A percentile compares a stretch with the other conserved stretches of the same genome.
Conservation (phyloP, 2,797 vertebrate genomes). For the Heliangelus exortis region DNA sequence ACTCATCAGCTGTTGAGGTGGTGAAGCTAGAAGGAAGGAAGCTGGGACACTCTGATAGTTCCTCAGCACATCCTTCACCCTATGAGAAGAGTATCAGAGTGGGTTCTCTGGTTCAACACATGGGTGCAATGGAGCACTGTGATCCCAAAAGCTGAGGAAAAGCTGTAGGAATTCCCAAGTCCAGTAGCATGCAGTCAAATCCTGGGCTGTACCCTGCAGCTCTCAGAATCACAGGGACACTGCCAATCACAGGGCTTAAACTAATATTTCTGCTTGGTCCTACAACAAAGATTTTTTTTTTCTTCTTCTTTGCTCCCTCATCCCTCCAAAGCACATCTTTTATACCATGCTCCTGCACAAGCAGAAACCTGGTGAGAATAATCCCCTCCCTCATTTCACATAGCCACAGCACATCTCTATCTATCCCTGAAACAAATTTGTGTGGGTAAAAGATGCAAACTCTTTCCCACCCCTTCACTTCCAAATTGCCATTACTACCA, state of each 20-base stretch:
- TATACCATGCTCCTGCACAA: background rate
- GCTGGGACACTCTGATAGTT: background rate
- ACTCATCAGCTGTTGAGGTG: slow-evolving; percentile 10
- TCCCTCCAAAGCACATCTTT: background rate
- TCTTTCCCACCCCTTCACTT: background rate
- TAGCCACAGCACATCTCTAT: accelerated
- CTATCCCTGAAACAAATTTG: background rate
- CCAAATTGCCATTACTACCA: no score
- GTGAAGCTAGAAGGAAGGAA: background rate
- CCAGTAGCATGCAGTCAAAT: background rate
- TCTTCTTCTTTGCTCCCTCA: background rate
- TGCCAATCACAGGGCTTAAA: background rate
- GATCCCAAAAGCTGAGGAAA: background rate
- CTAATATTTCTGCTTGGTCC: background rate
- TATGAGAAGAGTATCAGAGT: background rate
- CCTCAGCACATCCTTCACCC: background rate
- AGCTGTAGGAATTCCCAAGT: background rate
- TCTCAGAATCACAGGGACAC: background rate
- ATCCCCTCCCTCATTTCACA: background rate
- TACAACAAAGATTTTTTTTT: background rate
- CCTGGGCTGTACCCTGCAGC: background rate
- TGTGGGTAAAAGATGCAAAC: background rate
- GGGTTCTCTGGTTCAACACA: background rate
- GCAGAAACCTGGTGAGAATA: background rate
- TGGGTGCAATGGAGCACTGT: background rate